phyloP scores from a whole-genome alignment of 1,140 invertebrate species.

The Phymorhynchus buccinoides region DNA sequence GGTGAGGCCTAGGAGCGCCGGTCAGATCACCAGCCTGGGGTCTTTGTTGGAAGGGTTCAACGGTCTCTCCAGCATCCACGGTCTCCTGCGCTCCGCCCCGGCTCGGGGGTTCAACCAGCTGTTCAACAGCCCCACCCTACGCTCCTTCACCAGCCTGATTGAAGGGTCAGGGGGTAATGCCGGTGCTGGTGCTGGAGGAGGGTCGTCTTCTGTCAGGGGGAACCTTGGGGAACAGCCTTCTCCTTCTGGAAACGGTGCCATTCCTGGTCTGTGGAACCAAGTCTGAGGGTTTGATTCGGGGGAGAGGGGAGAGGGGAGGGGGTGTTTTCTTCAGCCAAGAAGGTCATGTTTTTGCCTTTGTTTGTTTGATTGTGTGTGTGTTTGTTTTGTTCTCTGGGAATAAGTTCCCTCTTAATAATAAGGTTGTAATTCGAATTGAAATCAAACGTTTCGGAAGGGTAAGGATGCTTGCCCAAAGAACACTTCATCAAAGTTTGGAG shows the following conservation, averaged over 20 bases:
- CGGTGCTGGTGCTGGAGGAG: not conserved
- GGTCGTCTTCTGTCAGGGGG: not conserved
- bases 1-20: not conserved
- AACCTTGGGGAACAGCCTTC: not conserved
- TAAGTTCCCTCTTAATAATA: no score
- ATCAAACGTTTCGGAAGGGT: no score
- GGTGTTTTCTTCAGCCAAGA: no score
- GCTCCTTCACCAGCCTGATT: not conserved
- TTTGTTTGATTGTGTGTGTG: no score
- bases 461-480: no score
- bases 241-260: not conserved
- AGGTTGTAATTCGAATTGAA: no score
- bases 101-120: conserved; percentile 30
- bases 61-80: conserved; percentile 9
- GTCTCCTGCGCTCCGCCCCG: conserved; percentile 5
- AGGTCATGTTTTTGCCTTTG: no score
- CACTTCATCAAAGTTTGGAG: no score
- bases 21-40: conserved; percentile 1
- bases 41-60: conserved; percentile 9
- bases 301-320: no score
- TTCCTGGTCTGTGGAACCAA: not conserved
- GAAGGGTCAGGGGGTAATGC: not conserved
- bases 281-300: not conserved
- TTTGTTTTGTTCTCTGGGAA: no score
- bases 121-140: conserved; percentile 21